Evolutionary conservation across 2,797 vertebrate genomes (phyloP), one percentile per base, ranked within the genome.

Genomic region (Manis javanica): DNA sequence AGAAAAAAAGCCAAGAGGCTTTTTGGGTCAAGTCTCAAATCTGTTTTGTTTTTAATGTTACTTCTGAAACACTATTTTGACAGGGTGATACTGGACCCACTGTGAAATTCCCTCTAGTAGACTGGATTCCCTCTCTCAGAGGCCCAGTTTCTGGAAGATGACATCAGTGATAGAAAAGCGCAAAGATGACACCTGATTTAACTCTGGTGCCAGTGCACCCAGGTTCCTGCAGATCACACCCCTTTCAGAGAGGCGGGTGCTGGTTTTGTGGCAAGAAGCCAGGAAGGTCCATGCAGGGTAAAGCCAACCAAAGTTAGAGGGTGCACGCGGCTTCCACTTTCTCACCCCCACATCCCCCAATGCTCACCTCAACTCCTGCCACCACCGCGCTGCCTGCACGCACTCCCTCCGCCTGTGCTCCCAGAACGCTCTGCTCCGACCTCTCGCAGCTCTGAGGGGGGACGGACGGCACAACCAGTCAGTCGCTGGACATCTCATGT

Each of bases 351-450:
- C 13, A 18, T 34, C 26, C 81, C 23, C n/a, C n/a, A 18, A 21
- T 13, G 19, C 39, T 18, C 6, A 14, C 10, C 10, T 83, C 11
- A 14, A 51, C n/a, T 9, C 6, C 0, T 3, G 2, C 2, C 1
- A 1, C 46, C 24, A 0, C 57, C 4, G 6, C 31, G 23, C 31
- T 16, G 5, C n/a, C 57, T 26, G 7, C 15, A 13, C 39, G 29
- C 9, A 1, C 64, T 13, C 39, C 74, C 51, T 64, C 68, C 55
- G 7, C 79, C 84, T 26, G 39, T 8, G 51, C 84, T 75, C 2
- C 46, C 46, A 46, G 46, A 46, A 46, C 46, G 0, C 86, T 92
- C 59, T 46, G 3, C 16, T 61, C 53, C 77, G 14, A 92, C n/a
- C 72, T 46, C 86, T 69, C 2, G 0, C 57, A 51, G 7, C 51